These are phyloP conservation scores for Thamnophis elegans DNA, from an alignment of 2,797 vertebrate species.

Conservation along the genomic window DNA sequence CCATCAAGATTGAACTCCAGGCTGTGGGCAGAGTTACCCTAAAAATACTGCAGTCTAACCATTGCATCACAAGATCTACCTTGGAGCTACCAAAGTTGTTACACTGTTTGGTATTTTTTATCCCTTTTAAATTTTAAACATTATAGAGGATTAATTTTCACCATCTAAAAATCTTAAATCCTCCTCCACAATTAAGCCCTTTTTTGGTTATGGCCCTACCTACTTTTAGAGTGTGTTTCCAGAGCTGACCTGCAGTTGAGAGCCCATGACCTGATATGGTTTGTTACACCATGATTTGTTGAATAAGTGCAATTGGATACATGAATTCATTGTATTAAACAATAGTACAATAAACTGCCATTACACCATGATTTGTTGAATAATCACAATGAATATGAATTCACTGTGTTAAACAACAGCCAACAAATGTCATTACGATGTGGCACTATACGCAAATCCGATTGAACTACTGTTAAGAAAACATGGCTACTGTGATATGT, in stretches of 20 bases:
- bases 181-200: background rate
- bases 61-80: background rate
- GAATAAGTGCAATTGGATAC: background rate
- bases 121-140: background rate
- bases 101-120: background rate
- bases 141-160: background rate
- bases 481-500: background rate
- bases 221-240: background rate
- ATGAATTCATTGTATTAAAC: background rate
- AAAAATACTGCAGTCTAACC: background rate
- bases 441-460: background rate
- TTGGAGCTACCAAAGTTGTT: background rate
- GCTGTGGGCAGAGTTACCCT: background rate
- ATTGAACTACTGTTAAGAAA: background rate
- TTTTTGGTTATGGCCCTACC: background rate
- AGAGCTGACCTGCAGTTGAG: background rate
- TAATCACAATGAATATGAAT: background rate
- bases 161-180: background rate
- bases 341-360: no score
- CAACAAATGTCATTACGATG: background rate
- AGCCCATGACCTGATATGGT: background rate
- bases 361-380: background rate
- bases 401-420: background rate
- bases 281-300: background rate
- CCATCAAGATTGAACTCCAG: background rate